Conservation (phyloP, 2,888 invertebrate genomes). For the Oscheius sp. region DNA sequence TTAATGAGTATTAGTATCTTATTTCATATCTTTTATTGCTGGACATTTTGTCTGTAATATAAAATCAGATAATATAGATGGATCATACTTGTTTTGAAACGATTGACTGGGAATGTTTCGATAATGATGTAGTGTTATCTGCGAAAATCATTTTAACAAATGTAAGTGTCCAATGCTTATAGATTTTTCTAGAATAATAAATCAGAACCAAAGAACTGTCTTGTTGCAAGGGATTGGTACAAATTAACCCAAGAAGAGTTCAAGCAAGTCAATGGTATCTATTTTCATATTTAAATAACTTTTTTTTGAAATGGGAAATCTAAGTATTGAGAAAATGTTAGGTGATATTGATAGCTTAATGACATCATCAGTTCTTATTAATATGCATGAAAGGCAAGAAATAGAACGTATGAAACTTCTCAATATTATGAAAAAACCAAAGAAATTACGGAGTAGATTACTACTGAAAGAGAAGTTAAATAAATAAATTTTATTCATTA, state of each 20-base stretch:
- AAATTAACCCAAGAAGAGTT: not conserved
- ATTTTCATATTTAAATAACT: not conserved
- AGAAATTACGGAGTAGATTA: too few species aligned
- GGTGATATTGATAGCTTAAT: not conserved
- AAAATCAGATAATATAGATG: not conserved
- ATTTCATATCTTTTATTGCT: not conserved
- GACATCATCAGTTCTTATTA: not conserved
- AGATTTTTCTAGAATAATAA: not conserved
- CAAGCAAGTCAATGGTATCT: not conserved
- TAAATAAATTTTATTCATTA: too few species aligned
- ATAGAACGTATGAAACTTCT: not conserved
- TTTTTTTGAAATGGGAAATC: not conserved
- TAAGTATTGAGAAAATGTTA: not conserved
- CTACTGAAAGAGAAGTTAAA: too few species aligned
- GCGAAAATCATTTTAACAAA: not conserved
- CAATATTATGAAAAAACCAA: not conserved
- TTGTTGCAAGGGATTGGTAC: not conserved
- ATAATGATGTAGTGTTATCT: not conserved
- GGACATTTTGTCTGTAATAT: not conserved
- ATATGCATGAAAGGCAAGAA: conserved; percentile 2
- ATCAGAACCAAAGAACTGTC: not conserved
- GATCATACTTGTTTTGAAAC: not conserved
- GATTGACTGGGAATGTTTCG: not conserved
- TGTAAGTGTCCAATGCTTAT: not conserved
- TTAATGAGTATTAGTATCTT: too few species aligned